Evolutionary conservation across 30 jellyfish, hydroid and myxozoan genomes (phyloP).

Genomic region (Turritopsis dohrnii): DNA sequence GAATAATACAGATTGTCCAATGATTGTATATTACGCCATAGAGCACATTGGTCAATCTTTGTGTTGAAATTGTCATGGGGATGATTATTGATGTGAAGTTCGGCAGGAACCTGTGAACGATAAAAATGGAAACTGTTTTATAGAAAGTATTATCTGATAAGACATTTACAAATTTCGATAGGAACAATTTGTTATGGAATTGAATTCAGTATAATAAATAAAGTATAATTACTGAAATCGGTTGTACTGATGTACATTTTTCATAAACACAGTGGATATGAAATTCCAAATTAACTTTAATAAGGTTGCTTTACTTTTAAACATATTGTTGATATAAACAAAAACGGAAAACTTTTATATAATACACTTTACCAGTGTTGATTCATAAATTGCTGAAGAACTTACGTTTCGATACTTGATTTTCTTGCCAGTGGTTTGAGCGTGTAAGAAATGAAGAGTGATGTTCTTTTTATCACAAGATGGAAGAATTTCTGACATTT

Average conservation of each 20-base stretch:
- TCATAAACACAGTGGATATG: no score
- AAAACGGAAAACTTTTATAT: no score
- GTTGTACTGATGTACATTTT: no score
- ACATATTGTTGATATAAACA: no score
- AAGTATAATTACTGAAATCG: no score
- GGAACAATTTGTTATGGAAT: no score
- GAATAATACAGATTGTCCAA: background rate
- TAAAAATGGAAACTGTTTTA: background rate
- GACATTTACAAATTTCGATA: no score
- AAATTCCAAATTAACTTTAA: no score
- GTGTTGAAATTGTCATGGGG: background rate
- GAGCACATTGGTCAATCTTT: background rate
- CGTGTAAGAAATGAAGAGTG: background rate
- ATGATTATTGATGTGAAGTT: background rate
- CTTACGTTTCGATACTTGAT: background rate
- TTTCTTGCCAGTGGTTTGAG: background rate
- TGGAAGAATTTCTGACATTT: background rate
- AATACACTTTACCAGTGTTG: no score
- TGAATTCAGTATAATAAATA: no score
- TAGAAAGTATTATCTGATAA: no score
- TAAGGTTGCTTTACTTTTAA: no score
- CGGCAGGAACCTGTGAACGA: slow-evolving; percentile 3
- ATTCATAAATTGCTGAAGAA: background rate
- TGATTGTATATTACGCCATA: background rate
- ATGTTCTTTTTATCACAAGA: background rate